phyloP scores from a whole-genome alignment of 2,113 vertebrate genomes.

The Crypturellus undulatus region DNA sequence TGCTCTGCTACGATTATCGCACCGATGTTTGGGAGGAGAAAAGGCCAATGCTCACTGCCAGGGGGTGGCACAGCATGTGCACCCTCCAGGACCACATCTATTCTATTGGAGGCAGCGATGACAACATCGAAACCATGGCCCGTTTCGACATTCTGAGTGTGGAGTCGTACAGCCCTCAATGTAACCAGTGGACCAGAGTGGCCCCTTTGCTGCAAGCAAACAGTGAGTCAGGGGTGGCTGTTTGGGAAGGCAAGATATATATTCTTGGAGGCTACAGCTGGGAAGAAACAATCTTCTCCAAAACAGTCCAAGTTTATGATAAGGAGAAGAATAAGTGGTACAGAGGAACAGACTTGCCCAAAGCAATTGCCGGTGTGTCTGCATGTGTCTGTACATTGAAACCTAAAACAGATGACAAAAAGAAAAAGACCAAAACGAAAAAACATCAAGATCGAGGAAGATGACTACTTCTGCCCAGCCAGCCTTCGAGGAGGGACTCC shows the following conservation, averaged over 20 bases:
- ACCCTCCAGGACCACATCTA: conserved; percentile 89
- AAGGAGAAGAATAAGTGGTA: conserved; percentile 85
- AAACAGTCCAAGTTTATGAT: conserved; percentile 89
- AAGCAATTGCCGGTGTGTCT: conserved; percentile 89
- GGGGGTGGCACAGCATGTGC: conserved; percentile 98
- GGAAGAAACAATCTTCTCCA: conserved; percentile 91
- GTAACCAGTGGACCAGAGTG: conserved; percentile 90
- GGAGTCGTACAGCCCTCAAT: conserved; percentile 89
- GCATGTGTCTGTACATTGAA: conserved; percentile 89
- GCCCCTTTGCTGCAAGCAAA: conserved; percentile 87
- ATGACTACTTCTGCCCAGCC: conserved; percentile 22
- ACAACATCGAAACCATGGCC: conserved; percentile 90
- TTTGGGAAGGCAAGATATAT: conserved; percentile 88
- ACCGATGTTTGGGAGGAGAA: conserved; percentile 87
- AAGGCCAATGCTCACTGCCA: conserved; percentile 87
- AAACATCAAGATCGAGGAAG: conserved; percentile 72
- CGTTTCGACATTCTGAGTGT: conserved; percentile 92
- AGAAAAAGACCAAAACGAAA: conserved; percentile 76
- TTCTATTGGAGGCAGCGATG: conserved; percentile 91
- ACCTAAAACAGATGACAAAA: conserved; percentile 79
- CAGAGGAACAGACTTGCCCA: conserved; percentile 88
- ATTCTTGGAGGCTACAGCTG: conserved; percentile 96
- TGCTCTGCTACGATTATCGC: conserved; percentile 89
- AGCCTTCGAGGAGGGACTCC: not conserved
- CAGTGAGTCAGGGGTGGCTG: conserved; percentile 91